Evolutionary conservation across 2,113 vertebrate species (phyloP).

Genomic region (Barbus barbus): DNA sequence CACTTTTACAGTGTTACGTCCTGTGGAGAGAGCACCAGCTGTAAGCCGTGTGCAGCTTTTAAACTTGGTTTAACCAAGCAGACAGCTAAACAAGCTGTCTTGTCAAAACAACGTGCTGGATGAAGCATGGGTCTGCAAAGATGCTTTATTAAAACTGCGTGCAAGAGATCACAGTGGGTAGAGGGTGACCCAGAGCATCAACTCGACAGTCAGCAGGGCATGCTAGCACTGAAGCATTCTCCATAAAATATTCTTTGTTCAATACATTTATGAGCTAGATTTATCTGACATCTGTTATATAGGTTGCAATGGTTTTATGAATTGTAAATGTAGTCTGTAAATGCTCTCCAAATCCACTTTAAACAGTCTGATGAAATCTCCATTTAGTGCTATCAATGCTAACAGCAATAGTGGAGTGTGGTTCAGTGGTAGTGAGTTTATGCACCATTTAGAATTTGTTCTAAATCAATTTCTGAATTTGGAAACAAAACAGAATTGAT

Average conservation of each 20-base stretch:
- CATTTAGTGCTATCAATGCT: not conserved
- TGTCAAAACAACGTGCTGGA: slow-evolving; percentile 14
- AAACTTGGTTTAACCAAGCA: not conserved
- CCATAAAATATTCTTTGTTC: slow-evolving; percentile 17
- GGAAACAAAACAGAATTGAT: not conserved
- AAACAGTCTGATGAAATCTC: not conserved
- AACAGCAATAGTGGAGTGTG: not conserved
- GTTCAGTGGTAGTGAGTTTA: not conserved
- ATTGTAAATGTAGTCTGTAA: slow-evolving; percentile 1
- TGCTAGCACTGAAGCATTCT: not conserved
- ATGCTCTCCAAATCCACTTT: not conserved
- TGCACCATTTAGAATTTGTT: not conserved
- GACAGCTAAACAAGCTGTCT: slow-evolving; percentile 28
- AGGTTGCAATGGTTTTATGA: not conserved
- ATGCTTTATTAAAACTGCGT: not conserved
- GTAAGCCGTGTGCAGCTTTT: slow-evolving; percentile 25
- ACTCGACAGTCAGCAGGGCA: not conserved
- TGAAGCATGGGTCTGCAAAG: slow-evolving; percentile 5
- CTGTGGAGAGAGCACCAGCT: slow-evolving; percentile 38
- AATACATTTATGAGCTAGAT: slow-evolving; percentile 22
- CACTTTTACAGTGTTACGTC: not conserved
- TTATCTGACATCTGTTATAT: slow-evolving; percentile 36
- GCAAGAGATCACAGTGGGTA: not conserved
- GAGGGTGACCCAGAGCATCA: not conserved
- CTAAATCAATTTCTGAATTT: not conserved